Conservation (phyloP, 2,113 vertebrate species). For the Calypte anna region DNA sequence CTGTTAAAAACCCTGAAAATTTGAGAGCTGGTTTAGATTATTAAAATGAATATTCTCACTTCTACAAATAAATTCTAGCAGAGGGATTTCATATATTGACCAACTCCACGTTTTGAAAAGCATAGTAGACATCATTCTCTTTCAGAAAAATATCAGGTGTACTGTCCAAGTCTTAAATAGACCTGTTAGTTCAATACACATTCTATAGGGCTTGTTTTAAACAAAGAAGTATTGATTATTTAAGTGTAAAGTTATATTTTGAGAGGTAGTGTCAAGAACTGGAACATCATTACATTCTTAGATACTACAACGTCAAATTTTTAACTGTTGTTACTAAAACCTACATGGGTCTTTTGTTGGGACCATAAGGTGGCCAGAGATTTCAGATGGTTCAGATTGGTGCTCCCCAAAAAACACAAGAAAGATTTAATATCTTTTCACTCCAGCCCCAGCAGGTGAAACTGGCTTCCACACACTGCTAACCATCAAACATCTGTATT, state of each 20-base stretch:
- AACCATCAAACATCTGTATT: not conserved
- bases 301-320: not conserved
- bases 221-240: not conserved
- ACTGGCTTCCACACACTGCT: not conserved
- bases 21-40: not conserved
- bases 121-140: not conserved
- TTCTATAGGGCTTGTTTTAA: not conserved
- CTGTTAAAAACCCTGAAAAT: not conserved
- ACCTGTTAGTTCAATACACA: not conserved
- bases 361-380: not conserved
- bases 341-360: not conserved
- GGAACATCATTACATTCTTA: not conserved
- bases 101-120: not conserved
- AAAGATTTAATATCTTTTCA: not conserved
- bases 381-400: not conserved
- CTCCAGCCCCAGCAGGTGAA: not conserved
- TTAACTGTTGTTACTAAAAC: not conserved
- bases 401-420: not conserved
- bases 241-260: not conserved
- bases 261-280: not conserved
- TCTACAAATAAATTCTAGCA: not conserved
- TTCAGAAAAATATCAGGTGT: not conserved
- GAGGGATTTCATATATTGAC: not conserved
- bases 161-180: not conserved
- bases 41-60: not conserved